Conservation (phyloP, 2,888 invertebrate genomes). For the Leucozona laternaria region DNA sequence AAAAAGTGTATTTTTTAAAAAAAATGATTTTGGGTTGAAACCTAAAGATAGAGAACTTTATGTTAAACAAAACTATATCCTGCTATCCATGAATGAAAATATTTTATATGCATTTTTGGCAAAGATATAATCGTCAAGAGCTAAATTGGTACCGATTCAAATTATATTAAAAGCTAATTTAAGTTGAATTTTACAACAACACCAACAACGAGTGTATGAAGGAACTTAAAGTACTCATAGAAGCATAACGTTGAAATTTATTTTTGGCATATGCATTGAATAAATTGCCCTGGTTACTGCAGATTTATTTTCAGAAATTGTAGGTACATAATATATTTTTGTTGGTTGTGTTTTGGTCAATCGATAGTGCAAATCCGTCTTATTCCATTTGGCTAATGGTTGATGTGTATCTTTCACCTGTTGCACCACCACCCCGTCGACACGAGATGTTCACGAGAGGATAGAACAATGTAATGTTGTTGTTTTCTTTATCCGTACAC, state of each 20-base stretch:
- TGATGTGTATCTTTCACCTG: slow-evolving; percentile 61
- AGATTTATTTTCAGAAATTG: slow-evolving; percentile 48
- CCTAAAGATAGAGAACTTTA: neutral
- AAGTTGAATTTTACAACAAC: slow-evolving; percentile 23
- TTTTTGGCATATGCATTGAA: slow-evolving; percentile 35
- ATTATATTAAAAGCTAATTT: slow-evolving; percentile 1
- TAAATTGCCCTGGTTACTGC: slow-evolving; percentile 62
- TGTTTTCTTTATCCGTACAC: slow-evolving; percentile 43
- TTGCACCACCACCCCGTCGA: slow-evolving; percentile 52
- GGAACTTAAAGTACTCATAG: slow-evolving; percentile 21
- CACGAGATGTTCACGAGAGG: slow-evolving; percentile 73
- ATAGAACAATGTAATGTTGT: slow-evolving; percentile 50
- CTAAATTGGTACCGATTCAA: neutral
- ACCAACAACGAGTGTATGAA: slow-evolving; percentile 14
- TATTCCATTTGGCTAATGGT: slow-evolving; percentile 66
- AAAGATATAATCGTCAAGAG: slow-evolving; percentile 1
- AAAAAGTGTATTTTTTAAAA: neutral
- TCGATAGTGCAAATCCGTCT: slow-evolving; percentile 43
- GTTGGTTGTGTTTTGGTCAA: slow-evolving; percentile 44
- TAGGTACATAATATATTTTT: neutral
- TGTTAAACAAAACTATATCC: neutral
- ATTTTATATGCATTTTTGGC: slow-evolving; percentile 6
- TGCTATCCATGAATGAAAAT: slow-evolving; percentile 29
- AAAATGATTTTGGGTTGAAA: neutral
- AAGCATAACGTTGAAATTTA: slow-evolving; percentile 9